Evolutionary conservation across 1,140 invertebrate genomes (phyloP).

Genomic region (Pissodes strobi): DNA sequence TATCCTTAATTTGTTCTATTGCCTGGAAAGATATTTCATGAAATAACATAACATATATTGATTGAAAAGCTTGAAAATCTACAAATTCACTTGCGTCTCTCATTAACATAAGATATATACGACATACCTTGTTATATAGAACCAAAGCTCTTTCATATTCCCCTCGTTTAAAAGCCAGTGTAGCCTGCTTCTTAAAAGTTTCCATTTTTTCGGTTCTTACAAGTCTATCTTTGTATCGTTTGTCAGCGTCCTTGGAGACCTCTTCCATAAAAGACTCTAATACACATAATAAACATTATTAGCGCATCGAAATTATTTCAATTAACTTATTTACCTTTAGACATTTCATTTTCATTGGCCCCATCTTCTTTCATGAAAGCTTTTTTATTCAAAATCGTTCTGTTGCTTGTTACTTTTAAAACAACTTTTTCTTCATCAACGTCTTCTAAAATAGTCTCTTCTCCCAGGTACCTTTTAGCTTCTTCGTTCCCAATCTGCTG

Average conservation of each 20-base stretch:
- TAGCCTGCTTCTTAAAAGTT: constrained; percentile 68
- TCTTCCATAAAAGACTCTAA: constrained; percentile 72
- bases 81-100: no score
- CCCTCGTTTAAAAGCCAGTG: constrained; percentile 66
- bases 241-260: constrained; percentile 71
- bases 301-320: background rate
- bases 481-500: constrained; percentile 61
- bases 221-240: constrained; percentile 66
- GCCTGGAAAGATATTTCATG: constrained; percentile 56
- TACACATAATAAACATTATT: background rate
- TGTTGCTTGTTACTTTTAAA: constrained; percentile 64
- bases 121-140: constrained; percentile 66
- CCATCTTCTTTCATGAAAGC: constrained; percentile 43
- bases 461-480: constrained; percentile 63
- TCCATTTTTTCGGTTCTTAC: constrained; percentile 68
- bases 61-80: no score
- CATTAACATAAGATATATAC: no score
- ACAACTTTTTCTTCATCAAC: constrained; percentile 46
- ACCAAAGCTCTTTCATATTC: constrained; percentile 74
- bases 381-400: constrained; percentile 71
- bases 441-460: constrained; percentile 52
- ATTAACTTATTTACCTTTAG: constrained; percentile 54
- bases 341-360: constrained; percentile 56
- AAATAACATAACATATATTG: constrained; percentile 4
- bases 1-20: constrained; percentile 75